Evolutionary conservation across 2,797 vertebrate genomes (phyloP), one percentile per base, ranked within the genome.

Genomic region (Acanthurus tractus): DNA sequence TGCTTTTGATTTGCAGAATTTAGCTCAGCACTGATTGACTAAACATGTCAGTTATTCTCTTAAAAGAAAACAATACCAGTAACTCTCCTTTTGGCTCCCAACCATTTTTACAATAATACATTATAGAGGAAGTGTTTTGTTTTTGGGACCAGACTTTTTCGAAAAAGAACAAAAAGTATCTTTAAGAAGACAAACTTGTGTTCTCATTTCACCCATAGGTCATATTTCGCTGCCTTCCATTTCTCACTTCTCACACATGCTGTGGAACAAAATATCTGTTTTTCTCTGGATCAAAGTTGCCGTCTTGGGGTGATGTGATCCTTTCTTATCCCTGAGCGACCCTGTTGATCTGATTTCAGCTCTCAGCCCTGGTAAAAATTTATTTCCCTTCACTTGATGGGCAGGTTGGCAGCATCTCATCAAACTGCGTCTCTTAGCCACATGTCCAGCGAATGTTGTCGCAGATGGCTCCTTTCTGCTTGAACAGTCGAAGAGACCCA

Each of bases 401-500:
- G 61, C 68, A 58, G 57, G 34, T 69, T 78, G 74, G 53, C 59
- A 64, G 66, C 67, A 44, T 76, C 70, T 62, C 67, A 68, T 71
- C 77, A 61, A 38, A 40, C 61, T 54, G n/a, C 77, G 48, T 83
- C 50, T 80, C 57, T 71, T 44, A 40, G 66, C 76, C 71, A 53
- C 73, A 69, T 72, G 73, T 88, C 71, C 78, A 45, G 71, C 63
- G 81, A 75, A 63, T 22, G 14, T 50, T 38, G 71, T 73, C 70
- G n/a, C 85, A 86, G 81, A 85, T 84, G 78, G 76, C 68, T 63
- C 54, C 55, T 78, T 74, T 89, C 79, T 75, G 73, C 78, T 63
- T 67, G 63, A 80, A 62, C 68, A 74, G 75, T 54, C 56, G 15
- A 50, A 45, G 70, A 59, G 81, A 81, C 76, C 68, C 15, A 61